Base-by-base conservation (phyloP, 2,888 invertebrate genomes). In the Eilema griseolum region DNA sequence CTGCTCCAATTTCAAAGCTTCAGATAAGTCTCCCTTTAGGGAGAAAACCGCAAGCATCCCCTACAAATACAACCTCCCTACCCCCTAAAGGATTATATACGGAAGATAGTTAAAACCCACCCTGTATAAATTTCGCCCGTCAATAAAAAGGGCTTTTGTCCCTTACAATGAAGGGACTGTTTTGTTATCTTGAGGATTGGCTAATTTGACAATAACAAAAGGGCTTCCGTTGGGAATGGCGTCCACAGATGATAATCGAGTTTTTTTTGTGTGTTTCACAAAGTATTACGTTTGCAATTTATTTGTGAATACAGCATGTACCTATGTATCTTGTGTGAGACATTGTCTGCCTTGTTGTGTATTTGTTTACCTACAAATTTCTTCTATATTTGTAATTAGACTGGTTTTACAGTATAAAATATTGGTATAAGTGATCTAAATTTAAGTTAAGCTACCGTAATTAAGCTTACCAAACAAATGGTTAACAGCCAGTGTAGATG, bases 151-250 rank as follows among this genome's bases (percentile, higher is more conserved):
- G 91, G 89, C 91, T 91, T 91, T 94, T 94, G 93, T 94, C 91
- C 93, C 89, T 90, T 88, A 70, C 70, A 71, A 87, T 84, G 92
- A 94, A 93, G 93, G 95, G 93, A 87, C 24, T 93, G 94, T 94
- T 94, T 94, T 95, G 95, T 95, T 95, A 95, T 95, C 95, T 95
- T 95, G 95, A 95, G 95, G 93, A 95, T 94, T 93, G 95, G 90
- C 93, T 95, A 95, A 95, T 95, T 95, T 95, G 95, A 93, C 94
- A 95, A 94, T 92, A 95, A 95, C 95, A 95, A 95, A 94, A 92
- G 93, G 92, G 90, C 85, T 88, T 91, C 90, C 91, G 91, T 87
- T 88, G 93, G 94, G 93, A 91, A 91, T 92, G 92, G 89, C 87
- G 84, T 76, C 80, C 85, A 76, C 83, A 83, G 93, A 93, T 93